Conservation (phyloP, 2,113 vertebrate genomes). For the Rhipidura dahli region DNA sequence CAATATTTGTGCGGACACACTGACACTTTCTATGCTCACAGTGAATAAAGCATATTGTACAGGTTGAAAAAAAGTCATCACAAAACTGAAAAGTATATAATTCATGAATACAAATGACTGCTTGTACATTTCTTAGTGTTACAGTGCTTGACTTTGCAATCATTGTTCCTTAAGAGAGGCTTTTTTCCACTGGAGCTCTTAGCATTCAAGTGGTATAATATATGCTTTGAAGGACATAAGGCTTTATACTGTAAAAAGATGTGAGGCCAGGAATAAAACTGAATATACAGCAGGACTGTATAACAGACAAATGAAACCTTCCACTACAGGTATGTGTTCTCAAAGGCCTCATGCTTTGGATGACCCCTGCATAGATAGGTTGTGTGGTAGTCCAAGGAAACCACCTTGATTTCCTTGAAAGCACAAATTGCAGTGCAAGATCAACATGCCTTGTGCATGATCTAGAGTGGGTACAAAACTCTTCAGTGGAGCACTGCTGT, state of each 20-base stretch:
- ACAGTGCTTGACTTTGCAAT: background rate
- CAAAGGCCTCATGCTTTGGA: background rate
- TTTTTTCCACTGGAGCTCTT: background rate
- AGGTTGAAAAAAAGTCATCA: background rate
- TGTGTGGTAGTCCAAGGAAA: background rate
- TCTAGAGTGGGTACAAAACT: background rate
- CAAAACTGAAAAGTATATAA: background rate
- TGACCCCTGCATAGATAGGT: background rate
- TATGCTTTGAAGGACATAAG: background rate
- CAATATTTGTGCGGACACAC: background rate
- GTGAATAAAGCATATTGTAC: background rate
- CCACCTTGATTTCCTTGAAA: background rate
- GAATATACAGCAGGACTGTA: background rate
- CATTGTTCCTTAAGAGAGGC: background rate
- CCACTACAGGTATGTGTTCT: background rate
- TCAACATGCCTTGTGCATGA: background rate
- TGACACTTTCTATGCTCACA: background rate
- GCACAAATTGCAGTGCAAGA: background rate
- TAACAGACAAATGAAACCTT: background rate
- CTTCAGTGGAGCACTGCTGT: background rate
- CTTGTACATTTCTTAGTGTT: background rate
- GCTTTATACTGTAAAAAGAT: background rate
- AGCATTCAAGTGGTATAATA: background rate
- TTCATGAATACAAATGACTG: background rate
- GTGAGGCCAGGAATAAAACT: background rate